These are phyloP conservation scores for Philopedon plagiatum DNA, from an alignment of 2,888 invertebrate genomes.

Conservation along the genomic window DNA sequence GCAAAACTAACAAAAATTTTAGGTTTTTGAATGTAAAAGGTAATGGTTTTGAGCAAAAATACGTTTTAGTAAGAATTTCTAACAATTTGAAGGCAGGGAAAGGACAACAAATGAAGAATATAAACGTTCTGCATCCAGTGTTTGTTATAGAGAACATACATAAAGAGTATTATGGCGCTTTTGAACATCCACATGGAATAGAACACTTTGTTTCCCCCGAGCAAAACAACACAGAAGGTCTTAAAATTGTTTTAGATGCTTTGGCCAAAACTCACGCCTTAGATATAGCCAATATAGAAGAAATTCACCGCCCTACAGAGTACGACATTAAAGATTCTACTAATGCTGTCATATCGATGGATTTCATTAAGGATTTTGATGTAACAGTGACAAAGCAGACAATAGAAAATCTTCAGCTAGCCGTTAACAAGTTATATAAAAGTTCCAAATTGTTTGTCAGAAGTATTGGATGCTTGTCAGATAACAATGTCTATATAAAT, in stretches of 20 bases:
- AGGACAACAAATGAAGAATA: neutral
- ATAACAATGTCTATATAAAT: neutral
- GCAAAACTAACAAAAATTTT: neutral
- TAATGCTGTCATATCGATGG: neutral
- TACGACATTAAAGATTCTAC: neutral
- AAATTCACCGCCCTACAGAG: neutral
- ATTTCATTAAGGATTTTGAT: neutral
- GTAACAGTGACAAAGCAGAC: neutral
- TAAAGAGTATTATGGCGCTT: constrained; percentile 3
- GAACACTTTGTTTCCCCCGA: neutral
- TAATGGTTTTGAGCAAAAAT: neutral
- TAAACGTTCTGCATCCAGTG: neutral
- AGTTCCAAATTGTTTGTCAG: neutral
- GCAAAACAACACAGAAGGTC: constrained; percentile 5
- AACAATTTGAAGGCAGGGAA: neutral
- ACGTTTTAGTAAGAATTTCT: neutral
- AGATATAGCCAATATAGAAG: neutral
- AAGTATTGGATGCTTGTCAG: neutral
- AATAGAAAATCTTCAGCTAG: neutral
- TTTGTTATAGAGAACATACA: constrained; percentile 9
- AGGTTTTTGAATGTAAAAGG: neutral
- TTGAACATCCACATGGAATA: neutral
- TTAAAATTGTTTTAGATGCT: constrained; percentile 4
- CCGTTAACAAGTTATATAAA: neutral
- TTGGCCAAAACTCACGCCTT: constrained; percentile 11